Conservation (phyloP, 2,888 invertebrate species). For the Conops quadrifasciatus region DNA sequence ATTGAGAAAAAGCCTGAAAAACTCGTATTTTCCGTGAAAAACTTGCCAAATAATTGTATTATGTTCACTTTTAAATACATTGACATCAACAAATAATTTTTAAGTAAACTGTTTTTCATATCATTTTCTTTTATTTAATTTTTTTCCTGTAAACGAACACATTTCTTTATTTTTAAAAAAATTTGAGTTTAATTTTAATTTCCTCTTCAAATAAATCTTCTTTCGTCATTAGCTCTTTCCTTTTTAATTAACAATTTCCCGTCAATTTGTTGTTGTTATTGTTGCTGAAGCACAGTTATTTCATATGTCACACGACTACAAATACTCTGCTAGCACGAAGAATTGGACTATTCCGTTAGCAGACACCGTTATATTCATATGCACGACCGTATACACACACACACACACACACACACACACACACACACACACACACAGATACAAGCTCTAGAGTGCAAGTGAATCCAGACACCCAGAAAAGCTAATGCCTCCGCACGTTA, state of each 20-base stretch:
- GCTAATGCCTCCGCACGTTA: neutral
- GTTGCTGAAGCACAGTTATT: neutral
- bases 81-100: no score
- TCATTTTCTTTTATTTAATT: no score
- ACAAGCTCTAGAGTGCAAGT: neutral
- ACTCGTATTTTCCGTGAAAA: no score
- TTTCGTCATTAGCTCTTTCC: neutral
- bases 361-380: no score
- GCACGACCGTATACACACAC: conserved; percentile 26
- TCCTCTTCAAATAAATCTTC: neutral
- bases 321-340: neutral
- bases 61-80: no score
- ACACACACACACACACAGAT: conserved; percentile 10
- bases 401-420: conserved; percentile 15
- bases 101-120: no score
- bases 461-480: conserved; percentile 1
- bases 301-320: conserved; percentile 33
- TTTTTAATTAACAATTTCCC: conserved; percentile 12
- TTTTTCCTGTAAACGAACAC: neutral
- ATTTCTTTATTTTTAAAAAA: neutral
- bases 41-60: no score
- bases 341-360: no score
- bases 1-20: no score
- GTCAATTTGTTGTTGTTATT: conserved; percentile 22
- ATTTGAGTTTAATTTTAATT: neutral